Percentiles rank a stretch among this genome's conserved stretches.
These are phyloP conservation scores for Arnoldichthys spilopterus DNA, from an alignment of 2,797 vertebrate species.

Conservation along the genomic window DNA sequence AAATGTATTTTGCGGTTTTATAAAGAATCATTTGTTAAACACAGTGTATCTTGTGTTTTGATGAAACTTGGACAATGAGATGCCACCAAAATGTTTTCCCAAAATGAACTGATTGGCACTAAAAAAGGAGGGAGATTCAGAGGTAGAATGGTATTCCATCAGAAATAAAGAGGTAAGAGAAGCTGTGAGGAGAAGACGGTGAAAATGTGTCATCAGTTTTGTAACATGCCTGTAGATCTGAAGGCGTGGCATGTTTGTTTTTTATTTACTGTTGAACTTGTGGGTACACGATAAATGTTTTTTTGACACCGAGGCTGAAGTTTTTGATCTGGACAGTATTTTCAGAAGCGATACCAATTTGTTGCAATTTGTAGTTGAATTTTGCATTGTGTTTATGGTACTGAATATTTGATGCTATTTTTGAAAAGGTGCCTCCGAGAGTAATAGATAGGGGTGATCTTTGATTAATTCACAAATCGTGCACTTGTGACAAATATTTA, in stretches of 20 bases:
- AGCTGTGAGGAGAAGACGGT: conserved; percentile 1
- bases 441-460: conserved; percentile 23
- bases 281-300: not conserved
- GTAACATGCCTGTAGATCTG: conserved; percentile 35
- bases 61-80: not conserved
- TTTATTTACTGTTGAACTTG: conserved; percentile 18
- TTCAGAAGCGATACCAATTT: not conserved
- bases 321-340: not conserved
- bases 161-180: not conserved
- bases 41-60: not conserved
- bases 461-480: conserved; percentile 29
- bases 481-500: conserved; percentile 27
- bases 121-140: not conserved
- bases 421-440: conserved; percentile 36
- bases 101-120: not conserved
- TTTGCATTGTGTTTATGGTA: conserved; percentile 46
- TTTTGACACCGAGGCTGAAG: not conserved
- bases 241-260: conserved; percentile 30
- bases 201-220: conserved; percentile 24
- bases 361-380: not conserved
- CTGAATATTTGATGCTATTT: conserved; percentile 32
- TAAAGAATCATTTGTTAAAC: not conserved
- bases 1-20: not conserved
- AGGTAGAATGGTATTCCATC: not conserved
- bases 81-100: not conserved